A percentile compares a stretch with the other conserved stretches of the same genome.
These are phyloP conservation scores for Epizoanthus ramosus DNA, from an alignment of 92 coral and sea anemone species.

Conservation along the genomic window DNA sequence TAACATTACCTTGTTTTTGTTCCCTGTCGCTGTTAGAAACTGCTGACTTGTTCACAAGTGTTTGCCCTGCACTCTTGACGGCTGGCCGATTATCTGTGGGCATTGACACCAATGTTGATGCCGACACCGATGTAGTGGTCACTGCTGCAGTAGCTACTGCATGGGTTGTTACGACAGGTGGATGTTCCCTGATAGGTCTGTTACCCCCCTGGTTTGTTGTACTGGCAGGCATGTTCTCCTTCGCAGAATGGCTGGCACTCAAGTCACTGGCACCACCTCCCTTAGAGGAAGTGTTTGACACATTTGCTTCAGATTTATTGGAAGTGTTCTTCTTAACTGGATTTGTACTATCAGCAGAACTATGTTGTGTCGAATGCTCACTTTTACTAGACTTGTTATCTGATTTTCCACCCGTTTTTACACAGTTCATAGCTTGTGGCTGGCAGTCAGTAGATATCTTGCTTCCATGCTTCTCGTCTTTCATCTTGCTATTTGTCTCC, in stretches of 20 bases:
- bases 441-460: conserved; percentile 31
- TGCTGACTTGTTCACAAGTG: conserved; percentile 42
- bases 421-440: conserved; percentile 44
- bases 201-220: not conserved
- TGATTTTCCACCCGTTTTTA: conserved; percentile 35
- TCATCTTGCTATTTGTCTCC: conserved; percentile 54
- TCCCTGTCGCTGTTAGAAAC: conserved; percentile 63
- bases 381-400: conserved; percentile 36
- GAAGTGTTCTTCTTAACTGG: conserved; percentile 35
- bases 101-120: not conserved
- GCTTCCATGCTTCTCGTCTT: not conserved
- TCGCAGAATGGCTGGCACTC: not conserved
- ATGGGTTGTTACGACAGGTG: not conserved
- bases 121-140: conserved; percentile 31
- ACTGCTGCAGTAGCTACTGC: conserved; percentile 11
- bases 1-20: conserved; percentile 62
- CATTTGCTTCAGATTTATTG: conserved; percentile 17
- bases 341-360: conserved; percentile 34
- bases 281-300: conserved; percentile 1
- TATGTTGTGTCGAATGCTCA: conserved; percentile 31
- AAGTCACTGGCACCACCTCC: conserved; percentile 36
- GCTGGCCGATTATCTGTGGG: conserved; percentile 45
- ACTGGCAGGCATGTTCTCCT: not conserved
- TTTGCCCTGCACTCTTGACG: conserved; percentile 56
- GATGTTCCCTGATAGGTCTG: not conserved